Conservation (phyloP, 2,888 invertebrate genomes). For the Drosophila nr. medialis region DNA sequence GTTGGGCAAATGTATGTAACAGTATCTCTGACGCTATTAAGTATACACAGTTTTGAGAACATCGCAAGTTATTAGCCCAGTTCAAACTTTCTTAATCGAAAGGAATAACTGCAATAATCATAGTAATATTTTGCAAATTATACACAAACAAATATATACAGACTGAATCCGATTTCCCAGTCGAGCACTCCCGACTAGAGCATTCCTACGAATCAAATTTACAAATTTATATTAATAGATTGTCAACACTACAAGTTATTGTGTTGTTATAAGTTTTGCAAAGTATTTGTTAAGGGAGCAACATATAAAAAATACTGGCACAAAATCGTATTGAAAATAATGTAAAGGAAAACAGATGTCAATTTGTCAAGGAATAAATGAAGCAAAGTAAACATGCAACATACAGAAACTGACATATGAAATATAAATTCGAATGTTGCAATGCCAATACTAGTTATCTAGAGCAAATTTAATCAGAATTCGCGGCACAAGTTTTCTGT, state of each 20-base stretch:
- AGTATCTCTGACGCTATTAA: not conserved
- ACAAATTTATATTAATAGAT: not conserved
- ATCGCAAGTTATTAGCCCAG: not conserved
- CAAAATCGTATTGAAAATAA: not conserved
- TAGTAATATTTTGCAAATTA: not conserved
- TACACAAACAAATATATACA: not conserved
- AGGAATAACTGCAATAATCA: not conserved
- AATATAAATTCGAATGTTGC: not conserved
- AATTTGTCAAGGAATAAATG: not conserved
- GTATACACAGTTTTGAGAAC: not conserved
- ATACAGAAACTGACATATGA: not conserved
- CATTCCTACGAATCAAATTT: not conserved
- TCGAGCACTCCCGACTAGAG: not conserved
- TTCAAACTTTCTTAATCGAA: not conserved
- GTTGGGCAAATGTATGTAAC: not conserved
- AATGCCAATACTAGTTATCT: not conserved
- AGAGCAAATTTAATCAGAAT: not conserved
- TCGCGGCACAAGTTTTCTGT: not conserved
- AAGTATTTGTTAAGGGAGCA: not conserved
- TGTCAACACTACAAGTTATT: not conserved
- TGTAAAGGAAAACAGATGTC: not conserved
- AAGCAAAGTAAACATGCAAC: not conserved
- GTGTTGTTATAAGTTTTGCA: not conserved
- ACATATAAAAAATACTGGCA: not conserved
- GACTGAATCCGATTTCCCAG: not conserved